Conservation (phyloP, 53 echinoderm and acorn worm genomes). For the Holothuria scabra region DNA sequence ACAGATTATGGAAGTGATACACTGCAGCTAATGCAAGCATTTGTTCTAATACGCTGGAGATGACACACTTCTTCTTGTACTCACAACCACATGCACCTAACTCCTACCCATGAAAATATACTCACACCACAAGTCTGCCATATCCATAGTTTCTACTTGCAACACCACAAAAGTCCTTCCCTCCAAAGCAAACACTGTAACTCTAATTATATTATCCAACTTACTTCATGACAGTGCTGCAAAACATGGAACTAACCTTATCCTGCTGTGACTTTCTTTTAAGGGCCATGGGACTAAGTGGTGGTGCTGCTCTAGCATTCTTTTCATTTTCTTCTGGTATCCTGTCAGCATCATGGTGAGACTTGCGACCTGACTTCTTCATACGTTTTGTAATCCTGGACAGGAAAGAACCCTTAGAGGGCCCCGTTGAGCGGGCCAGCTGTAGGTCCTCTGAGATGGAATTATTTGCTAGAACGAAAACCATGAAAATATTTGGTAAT, state of each 20-base stretch:
- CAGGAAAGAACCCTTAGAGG: constrained; percentile 80
- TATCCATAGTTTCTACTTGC: too few relatives aligned
- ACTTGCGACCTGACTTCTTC: constrained; percentile 57
- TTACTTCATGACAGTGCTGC: neutral
- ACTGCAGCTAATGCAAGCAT: too few relatives aligned
- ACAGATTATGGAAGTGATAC: too few relatives aligned
- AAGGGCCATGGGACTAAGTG: neutral
- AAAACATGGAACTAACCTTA: neutral
- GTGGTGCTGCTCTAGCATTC: constrained; percentile 38
- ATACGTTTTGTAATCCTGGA: constrained; percentile 78
- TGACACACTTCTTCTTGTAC: too few relatives aligned
- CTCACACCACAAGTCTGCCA: too few relatives aligned
- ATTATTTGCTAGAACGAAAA: constrained; percentile 15
- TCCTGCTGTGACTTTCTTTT: constrained; percentile 13
- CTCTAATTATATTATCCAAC: too few relatives aligned
- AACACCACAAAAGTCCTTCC: too few relatives aligned
- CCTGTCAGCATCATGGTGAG: neutral
- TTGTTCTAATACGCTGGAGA: too few relatives aligned
- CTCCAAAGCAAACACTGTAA: too few relatives aligned
- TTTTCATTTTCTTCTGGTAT: constrained; percentile 22
- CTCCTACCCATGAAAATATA: too few relatives aligned
- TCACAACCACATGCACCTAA: too few relatives aligned
- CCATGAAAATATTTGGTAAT: neutral
- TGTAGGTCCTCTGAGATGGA: constrained; percentile 58
- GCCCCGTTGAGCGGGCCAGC: constrained; percentile 48